phyloP scores from a whole-genome alignment of 2,888 invertebrate genomes.

The Selenia dentaria region DNA sequence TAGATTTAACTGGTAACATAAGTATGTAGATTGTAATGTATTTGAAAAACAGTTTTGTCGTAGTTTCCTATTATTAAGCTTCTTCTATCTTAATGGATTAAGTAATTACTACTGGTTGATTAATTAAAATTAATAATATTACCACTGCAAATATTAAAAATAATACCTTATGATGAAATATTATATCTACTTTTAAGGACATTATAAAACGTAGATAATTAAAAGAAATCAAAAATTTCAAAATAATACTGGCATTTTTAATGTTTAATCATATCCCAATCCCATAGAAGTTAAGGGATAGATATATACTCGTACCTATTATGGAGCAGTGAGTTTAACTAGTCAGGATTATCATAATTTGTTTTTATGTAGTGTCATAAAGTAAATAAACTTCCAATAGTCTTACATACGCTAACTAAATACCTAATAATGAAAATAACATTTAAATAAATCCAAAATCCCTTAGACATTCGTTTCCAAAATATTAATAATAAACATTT shows the following conservation, averaged over 20 bases:
- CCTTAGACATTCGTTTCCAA: slow-evolving; percentile 12
- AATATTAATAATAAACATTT: slow-evolving; percentile 4
- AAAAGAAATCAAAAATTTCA: slow-evolving; percentile 85
- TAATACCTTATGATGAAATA: slow-evolving; percentile 85
- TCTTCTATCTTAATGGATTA: slow-evolving; percentile 84
- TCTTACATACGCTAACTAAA: slow-evolving; percentile 61
- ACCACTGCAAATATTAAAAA: slow-evolving; percentile 85
- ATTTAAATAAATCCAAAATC: slow-evolving; percentile 9
- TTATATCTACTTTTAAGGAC: slow-evolving; percentile 85
- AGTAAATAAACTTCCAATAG: slow-evolving; percentile 47
- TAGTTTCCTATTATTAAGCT: slow-evolving; percentile 85
- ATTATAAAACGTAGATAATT: slow-evolving; percentile 86
- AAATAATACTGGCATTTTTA: slow-evolving; percentile 82
- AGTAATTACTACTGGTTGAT: slow-evolving; percentile 83
- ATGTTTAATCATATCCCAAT: slow-evolving; percentile 57
- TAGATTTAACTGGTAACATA: slow-evolving; percentile 83
- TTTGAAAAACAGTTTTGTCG: slow-evolving; percentile 81
- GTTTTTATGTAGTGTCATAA: slow-evolving; percentile 65
- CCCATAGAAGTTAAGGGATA: slow-evolving; percentile 42
- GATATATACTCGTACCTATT: slow-evolving; percentile 1
- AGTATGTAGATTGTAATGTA: slow-evolving; percentile 84
- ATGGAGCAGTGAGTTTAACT: slow-evolving; percentile 14
- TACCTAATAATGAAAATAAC: slow-evolving; percentile 24
- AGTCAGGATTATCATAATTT: slow-evolving; percentile 70
- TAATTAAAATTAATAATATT: slow-evolving; percentile 82